Base-by-base conservation (phyloP, 2,888 invertebrate species). In the Papilio demoleus region DNA sequence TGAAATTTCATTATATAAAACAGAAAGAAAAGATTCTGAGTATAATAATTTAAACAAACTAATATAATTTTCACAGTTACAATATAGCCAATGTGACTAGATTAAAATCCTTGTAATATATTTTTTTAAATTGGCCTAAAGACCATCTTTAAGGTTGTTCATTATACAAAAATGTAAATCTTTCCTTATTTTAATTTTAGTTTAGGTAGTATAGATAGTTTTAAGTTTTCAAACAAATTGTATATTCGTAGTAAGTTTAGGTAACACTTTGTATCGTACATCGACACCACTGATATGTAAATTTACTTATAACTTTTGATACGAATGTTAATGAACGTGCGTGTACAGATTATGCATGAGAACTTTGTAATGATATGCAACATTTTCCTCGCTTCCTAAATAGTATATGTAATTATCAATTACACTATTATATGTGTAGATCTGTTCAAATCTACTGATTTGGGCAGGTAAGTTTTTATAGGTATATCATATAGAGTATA, bases 351-450 rank as follows among this genome's bases (percentile, higher is more conserved):
- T 68, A 68, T 58, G 56, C 45, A 61, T 62, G 53, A 11, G 50
- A 67, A 67, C 61, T 67, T 67, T 56, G 19, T 67, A 62, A 53
- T 47, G 31, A 59, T 36, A 66, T 47, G 65, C 45, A 47, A 66
- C 36, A 59, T 47, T 66, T 47, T 31, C 6, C 8, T 31, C 61
- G 19, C 22, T 11, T 42, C 42, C 12, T 14, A 22, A 12, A 24
- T 24, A 24, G 24, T 38, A 17, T 11, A 0, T 22, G 34, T 40
- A n/a, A n/a, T n/a, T n/a, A n/a, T n/a, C n/a, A n/a, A n/a, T n/a
- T n/a, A n/a, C n/a, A n/a, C n/a, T n/a, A n/a, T n/a, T n/a, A n/a
- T n/a, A n/a, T n/a, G n/a, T n/a, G n/a, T n/a, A n/a, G n/a, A n/a
- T n/a, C n/a, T n/a, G n/a, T n/a, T n/a, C n/a, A n/a, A n/a, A n/a